Evolutionary conservation across 2,797 vertebrate genomes (phyloP), one percentile per base, ranked within the genome.

Genomic region (Anabacerthia variegaticeps): DNA sequence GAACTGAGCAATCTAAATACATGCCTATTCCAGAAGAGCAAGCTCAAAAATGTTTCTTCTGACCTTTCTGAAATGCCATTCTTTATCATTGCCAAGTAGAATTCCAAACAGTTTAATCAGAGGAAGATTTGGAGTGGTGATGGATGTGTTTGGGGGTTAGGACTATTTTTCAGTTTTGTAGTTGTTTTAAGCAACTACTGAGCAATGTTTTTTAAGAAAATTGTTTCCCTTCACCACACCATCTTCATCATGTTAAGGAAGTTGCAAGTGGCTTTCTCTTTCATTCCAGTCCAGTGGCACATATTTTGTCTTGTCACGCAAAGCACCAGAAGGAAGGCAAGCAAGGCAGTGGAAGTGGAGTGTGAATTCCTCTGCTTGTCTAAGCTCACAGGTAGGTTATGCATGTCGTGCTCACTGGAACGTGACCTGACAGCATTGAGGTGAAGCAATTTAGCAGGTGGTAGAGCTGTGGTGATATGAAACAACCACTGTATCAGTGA

Each of bases 31-130:
- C 90, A 92, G 87, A 89, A 15, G 52, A 92, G 48, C 93, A 89
- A 96, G 96, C 67, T 80, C 86, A 85, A 93, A 96, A 93, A 95
- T 94, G 83, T 36, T 97, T 95, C 71, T 94, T 89, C 68, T 95
- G 96, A 97, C 97, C 97, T 98, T 97, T 97, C 61, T 65, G 89
- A 98, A 98, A 97, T 93, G 95, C 44, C 6, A 2, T 84, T 79
- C 90, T 96, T 96, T 95, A 61, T 95, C 44, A 8, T 30, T 79
- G 76, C 63, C 66, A 71, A 56, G 32, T 46, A 91, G 74, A 96
- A 95, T 93, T 78, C 82, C 88, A 95, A 92, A 71, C 56, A 61
- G 68, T 91, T 96, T 95, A 91, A 94, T 90, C 74, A 87, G 83
- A 85, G 37, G 48, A 86, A 61, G 48, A 63, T 73, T 41, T 78